phyloP scores from a whole-genome alignment of 2,888 invertebrate species.

The Perdita meconis region DNA sequence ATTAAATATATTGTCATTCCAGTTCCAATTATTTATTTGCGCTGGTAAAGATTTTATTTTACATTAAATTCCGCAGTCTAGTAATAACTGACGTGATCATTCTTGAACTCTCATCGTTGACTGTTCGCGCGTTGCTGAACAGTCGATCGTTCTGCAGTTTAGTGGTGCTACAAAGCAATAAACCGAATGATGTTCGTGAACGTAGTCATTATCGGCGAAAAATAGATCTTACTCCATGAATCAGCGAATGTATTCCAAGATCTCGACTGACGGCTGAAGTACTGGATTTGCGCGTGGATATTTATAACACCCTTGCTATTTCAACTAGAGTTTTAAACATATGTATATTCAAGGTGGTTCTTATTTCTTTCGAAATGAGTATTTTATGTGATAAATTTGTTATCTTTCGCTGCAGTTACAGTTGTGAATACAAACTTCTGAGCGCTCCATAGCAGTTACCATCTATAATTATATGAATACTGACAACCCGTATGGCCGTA shows the following conservation, averaged over 20 bases:
- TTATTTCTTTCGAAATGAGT: no score
- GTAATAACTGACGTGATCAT: conserved; percentile 40
- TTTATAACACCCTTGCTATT: neutral
- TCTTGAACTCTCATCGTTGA: conserved; percentile 35
- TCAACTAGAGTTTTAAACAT: neutral
- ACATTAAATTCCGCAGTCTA: no score
- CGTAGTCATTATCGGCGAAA: conserved; percentile 17
- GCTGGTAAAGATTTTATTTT: no score
- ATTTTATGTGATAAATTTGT: no score
- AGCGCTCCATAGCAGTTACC: no score
- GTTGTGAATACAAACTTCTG: no score
- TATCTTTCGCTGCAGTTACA: no score
- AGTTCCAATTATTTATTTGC: no score
- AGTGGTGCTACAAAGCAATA: neutral
- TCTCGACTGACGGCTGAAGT: neutral
- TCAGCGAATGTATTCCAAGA: conserved; percentile 16
- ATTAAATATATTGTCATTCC: no score
- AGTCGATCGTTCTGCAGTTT: neutral
- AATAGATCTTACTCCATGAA: conserved; percentile 21
- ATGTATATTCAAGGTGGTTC: neutral
- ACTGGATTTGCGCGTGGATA: neutral
- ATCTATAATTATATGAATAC: no score
- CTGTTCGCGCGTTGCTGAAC: conserved; percentile 12
- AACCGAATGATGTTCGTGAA: neutral
- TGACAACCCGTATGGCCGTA: no score